Conservation (phyloP, 2,797 vertebrate species). For the Schizopygopsis malacanthus region DNA sequence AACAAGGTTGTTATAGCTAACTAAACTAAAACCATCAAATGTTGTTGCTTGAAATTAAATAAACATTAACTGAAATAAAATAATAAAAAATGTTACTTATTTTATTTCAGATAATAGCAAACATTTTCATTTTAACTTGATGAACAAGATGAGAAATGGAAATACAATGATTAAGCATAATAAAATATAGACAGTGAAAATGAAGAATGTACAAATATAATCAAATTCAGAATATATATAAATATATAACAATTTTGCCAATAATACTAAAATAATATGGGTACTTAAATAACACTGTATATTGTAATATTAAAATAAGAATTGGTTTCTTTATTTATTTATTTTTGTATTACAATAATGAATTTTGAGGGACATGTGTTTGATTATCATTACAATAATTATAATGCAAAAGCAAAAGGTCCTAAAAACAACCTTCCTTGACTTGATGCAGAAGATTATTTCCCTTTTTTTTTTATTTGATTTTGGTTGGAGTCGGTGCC, state of each 20-base stretch:
- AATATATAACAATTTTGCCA: too few relatives aligned
- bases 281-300: background rate
- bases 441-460: background rate
- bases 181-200: background rate
- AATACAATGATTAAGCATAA: too few relatives aligned
- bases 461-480: background rate
- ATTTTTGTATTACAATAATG: background rate
- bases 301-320: background rate
- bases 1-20: background rate
- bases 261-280: background rate
- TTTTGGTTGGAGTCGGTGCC: background rate
- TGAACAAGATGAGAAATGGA: too few relatives aligned
- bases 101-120: too few relatives aligned
- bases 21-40: background rate
- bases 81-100: too few relatives aligned
- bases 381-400: background rate
- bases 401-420: background rate
- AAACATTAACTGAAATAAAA: background rate
- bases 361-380: background rate
- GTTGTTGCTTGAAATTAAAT: background rate
- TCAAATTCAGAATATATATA: background rate
- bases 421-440: background rate
- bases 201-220: too few relatives aligned
- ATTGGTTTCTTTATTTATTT: background rate
- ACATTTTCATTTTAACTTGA: too few relatives aligned